phyloP scores from a whole-genome alignment of 1,140 invertebrate genomes.

The Drosophila pandora region DNA sequence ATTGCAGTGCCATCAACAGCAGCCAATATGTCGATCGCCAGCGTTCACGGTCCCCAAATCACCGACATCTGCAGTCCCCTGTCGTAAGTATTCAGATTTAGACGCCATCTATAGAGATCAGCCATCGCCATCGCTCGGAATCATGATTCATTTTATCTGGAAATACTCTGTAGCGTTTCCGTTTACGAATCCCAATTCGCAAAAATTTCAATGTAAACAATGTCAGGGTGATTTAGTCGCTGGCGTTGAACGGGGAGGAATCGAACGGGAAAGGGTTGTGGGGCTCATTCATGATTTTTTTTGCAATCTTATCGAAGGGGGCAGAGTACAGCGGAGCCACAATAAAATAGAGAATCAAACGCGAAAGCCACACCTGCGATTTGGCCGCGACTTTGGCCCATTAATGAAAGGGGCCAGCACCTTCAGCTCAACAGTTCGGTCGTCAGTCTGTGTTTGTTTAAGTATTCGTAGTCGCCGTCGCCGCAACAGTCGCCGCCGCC shows the following conservation, averaged over 20 bases:
- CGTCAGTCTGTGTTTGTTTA: constrained; percentile 28
- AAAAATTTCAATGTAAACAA: constrained; percentile 67
- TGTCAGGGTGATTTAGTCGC: constrained; percentile 51
- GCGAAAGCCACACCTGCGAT: constrained; percentile 30
- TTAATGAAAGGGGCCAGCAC: constrained; percentile 53
- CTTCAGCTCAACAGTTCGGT: constrained; percentile 31
- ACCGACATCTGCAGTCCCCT: constrained; percentile 81
- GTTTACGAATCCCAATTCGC: constrained; percentile 48
- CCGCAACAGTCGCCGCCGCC: neutral
- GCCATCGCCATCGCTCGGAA: constrained; percentile 27
- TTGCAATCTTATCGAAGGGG: constrained; percentile 65
- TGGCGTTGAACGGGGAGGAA: neutral
- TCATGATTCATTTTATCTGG: constrained; percentile 61
- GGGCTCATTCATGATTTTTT: constrained; percentile 66
- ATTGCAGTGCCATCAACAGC: constrained; percentile 74
- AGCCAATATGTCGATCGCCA: constrained; percentile 82
- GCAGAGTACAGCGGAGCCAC: constrained; percentile 57
- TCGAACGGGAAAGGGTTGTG: constrained; percentile 1
- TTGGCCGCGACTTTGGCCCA: constrained; percentile 57
- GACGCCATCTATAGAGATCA: constrained; percentile 40
- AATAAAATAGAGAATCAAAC: constrained; percentile 13
- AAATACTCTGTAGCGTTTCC: constrained; percentile 53
- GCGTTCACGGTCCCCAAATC: constrained; percentile 82
- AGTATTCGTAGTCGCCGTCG: constrained; percentile 6
- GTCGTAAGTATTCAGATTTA: constrained; percentile 70